Percentiles rank a stretch among this genome's conserved stretches.
Evolutionary conservation across 2,113 vertebrate species (phyloP).

Genomic region (Hassar affinis): DNA sequence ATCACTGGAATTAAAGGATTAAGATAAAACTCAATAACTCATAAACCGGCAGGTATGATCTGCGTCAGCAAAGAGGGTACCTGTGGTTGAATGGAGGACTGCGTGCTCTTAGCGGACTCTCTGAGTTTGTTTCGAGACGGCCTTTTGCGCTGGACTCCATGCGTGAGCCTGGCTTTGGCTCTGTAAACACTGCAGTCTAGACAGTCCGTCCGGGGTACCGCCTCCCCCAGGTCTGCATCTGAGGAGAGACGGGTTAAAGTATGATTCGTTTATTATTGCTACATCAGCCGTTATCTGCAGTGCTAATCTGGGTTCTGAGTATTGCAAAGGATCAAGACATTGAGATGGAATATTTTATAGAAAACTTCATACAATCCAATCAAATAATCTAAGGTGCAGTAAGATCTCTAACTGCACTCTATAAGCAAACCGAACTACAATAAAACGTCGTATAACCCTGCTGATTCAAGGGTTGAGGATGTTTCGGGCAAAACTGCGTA

Average conservation of each 20-base stretch:
- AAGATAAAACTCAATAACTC: too few relatives aligned
- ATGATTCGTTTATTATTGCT: neutral
- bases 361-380: neutral
- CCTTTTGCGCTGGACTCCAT: conserved; percentile 84
- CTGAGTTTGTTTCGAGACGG: conserved; percentile 84
- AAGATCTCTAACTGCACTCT: neutral
- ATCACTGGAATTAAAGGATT: neutral
- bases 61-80: conserved; percentile 32
- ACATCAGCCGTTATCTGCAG: neutral
- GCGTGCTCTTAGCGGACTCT: conserved; percentile 69
- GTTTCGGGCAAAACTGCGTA: neutral
- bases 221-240: conserved; percentile 62
- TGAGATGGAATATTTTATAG: neutral
- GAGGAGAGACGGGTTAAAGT: neutral
- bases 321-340: neutral
- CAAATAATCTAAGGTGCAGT: neutral
- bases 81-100: conserved; percentile 56
- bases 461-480: neutral
- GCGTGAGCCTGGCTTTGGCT: conserved; percentile 84
- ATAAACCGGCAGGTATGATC: too few relatives aligned
- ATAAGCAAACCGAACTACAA: neutral
- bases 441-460: neutral
- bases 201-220: conserved; percentile 77
- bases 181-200: conserved; percentile 85
- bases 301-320: neutral